These are phyloP conservation scores for Lymantria dispar DNA, from an alignment of 2,888 invertebrate species.

Conservation along the genomic window DNA sequence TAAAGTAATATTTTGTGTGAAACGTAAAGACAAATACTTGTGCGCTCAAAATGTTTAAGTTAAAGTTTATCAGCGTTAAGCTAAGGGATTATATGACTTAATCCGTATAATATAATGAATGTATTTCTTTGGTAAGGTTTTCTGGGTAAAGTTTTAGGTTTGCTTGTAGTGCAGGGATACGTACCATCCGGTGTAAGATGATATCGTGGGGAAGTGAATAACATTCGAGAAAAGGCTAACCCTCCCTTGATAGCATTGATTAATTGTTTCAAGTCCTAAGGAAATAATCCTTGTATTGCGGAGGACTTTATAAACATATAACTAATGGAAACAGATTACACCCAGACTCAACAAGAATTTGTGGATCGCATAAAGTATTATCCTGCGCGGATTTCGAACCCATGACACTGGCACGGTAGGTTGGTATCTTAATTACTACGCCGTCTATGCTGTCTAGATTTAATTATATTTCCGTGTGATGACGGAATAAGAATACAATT, in stretches of 20 bases:
- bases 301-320: too few relatives aligned
- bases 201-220: constrained; percentile 73
- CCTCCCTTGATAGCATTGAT: constrained; percentile 35
- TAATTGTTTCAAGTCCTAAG: not conserved
- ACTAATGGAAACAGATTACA: too few relatives aligned
- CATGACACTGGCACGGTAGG: too few relatives aligned
- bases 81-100: constrained; percentile 31
- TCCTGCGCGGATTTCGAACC: too few relatives aligned
- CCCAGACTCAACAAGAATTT: too few relatives aligned
- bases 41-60: constrained; percentile 29
- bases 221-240: constrained; percentile 49
- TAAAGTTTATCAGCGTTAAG: constrained; percentile 6
- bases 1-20: constrained; percentile 30
- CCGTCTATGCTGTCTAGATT: too few relatives aligned
- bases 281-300: too few relatives aligned
- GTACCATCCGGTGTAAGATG: constrained; percentile 73
- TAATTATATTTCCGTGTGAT: too few relatives aligned
- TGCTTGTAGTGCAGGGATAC: constrained; percentile 58
- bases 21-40: constrained; percentile 25
- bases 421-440: too few relatives aligned
- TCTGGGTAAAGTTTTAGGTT: constrained; percentile 33
- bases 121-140: constrained; percentile 19
- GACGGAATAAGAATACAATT: too few relatives aligned
- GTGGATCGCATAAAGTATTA: too few relatives aligned
- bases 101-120: constrained; percentile 19